Percentiles rank a stretch among this genome's conserved stretches.
Conservation (phyloP, 1,140 invertebrate genomes). For the Anastatus disparis region DNA sequence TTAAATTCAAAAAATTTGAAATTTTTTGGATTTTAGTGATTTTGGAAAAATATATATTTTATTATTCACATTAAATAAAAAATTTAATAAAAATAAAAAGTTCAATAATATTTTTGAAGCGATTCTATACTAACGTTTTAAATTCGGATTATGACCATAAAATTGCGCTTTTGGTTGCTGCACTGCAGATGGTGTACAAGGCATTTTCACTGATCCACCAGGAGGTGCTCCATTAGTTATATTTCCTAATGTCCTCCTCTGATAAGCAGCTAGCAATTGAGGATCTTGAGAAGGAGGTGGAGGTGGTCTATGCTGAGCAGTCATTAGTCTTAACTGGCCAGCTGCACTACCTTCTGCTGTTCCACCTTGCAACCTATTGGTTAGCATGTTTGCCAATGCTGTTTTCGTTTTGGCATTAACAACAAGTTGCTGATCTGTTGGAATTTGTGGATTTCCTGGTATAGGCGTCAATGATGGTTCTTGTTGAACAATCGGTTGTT, state of each 20-base stretch:
- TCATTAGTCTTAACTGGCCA: slow-evolving; percentile 81
- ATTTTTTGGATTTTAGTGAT: not conserved
- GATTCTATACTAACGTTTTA: slow-evolving; percentile 72
- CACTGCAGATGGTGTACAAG: slow-evolving; percentile 62
- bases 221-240: slow-evolving; percentile 65
- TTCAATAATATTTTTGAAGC: not conserved
- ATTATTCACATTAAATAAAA: not conserved
- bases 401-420: slow-evolving; percentile 95
- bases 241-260: slow-evolving; percentile 65
- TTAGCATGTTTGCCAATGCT: slow-evolving; percentile 93
- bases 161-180: slow-evolving; percentile 76
- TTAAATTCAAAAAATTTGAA: slow-evolving; percentile 1
- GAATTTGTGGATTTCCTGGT: slow-evolving; percentile 60
- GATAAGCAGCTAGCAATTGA: slow-evolving; percentile 61
- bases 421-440: slow-evolving; percentile 69
- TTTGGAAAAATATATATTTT: not conserved
- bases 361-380: slow-evolving; percentile 81
- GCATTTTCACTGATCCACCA: slow-evolving; percentile 63
- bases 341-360: slow-evolving; percentile 72
- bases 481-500: slow-evolving; percentile 56
- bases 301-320: slow-evolving; percentile 77
- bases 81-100: slow-evolving; percentile 8
- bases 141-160: slow-evolving; percentile 87
- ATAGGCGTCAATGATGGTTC: slow-evolving; percentile 54
- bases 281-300: slow-evolving; percentile 66